Evolutionary conservation across 2,888 invertebrate species (phyloP).

Genomic region (Trichopria drosophilae): DNA sequence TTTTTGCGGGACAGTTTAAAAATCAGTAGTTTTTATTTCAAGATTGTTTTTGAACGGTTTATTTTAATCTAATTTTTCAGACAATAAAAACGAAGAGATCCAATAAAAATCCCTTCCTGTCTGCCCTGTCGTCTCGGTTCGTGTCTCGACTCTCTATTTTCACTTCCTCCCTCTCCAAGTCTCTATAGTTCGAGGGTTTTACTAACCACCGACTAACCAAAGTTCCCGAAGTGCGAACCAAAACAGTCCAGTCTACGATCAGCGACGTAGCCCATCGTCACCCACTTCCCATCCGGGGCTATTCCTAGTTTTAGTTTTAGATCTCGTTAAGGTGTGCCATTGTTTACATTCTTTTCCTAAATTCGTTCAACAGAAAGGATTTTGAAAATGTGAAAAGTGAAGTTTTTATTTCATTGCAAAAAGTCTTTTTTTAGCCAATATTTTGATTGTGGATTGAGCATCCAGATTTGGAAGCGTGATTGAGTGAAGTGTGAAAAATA

Average conservation of each 20-base stretch:
- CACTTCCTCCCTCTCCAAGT: neutral
- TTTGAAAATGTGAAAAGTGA: neutral
- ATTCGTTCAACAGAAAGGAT: too few species aligned
- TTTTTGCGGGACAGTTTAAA: too few species aligned
- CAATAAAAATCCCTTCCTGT: too few species aligned
- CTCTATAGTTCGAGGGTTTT: constrained; percentile 36
- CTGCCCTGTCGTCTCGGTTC: constrained; percentile 14
- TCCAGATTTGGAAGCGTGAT: too few species aligned
- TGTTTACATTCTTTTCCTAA: too few species aligned
- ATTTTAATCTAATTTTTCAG: too few species aligned
- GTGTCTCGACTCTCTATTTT: too few species aligned
- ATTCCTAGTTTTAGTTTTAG: neutral
- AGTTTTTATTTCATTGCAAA: neutral
- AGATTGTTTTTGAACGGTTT: too few species aligned
- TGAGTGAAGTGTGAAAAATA: too few species aligned
- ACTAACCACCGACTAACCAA: constrained; percentile 47
- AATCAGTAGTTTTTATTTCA: too few species aligned
- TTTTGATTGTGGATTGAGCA: too few species aligned
- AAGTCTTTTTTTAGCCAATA: neutral
- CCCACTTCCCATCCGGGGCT: constrained; percentile 22
- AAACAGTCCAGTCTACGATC: constrained; percentile 49
- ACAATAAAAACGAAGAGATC: too few species aligned
- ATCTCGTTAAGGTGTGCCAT: neutral
- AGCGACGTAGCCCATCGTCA: constrained; percentile 45
- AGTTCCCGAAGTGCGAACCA: constrained; percentile 40